These are phyloP conservation scores for Petromus typicus DNA, from an alignment of 2,113 vertebrate genomes.

Conservation along the genomic window DNA sequence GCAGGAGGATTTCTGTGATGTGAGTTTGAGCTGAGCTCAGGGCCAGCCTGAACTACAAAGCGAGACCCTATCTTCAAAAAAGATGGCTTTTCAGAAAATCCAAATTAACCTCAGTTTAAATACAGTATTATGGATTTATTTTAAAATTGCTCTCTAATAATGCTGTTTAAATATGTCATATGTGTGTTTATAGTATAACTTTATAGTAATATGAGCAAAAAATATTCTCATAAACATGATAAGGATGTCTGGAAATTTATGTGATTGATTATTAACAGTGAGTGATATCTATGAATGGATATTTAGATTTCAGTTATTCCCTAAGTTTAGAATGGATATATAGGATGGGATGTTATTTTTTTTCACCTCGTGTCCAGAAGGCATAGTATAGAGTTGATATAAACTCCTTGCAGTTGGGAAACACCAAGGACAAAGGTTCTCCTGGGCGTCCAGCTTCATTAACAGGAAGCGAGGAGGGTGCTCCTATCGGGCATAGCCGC, in stretches of 20 bases:
- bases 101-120: conserved; percentile 34
- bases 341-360: neutral
- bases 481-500: neutral
- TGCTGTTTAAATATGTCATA: conserved; percentile 17
- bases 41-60: too few species aligned
- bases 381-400: neutral
- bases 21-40: too few species aligned
- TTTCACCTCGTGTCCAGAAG: conserved; percentile 18
- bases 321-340: neutral
- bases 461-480: neutral
- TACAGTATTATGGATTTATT: neutral
- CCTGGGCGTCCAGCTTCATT: neutral
- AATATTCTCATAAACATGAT: neutral
- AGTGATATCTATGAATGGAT: neutral
- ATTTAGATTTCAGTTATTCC: neutral
- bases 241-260: conserved; percentile 23
- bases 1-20: too few species aligned
- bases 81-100: conserved; percentile 37
- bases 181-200: neutral
- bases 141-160: conserved; percentile 30
- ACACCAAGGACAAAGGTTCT: neutral
- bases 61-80: too few species aligned
- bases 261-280: neutral
- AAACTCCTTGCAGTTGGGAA: conserved; percentile 6
- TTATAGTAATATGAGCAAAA: conserved; percentile 36